Evolutionary conservation across 1,140 invertebrate genomes (phyloP), one percentile per base, ranked within the genome.

Genomic region (Drosophila subpulchrella): DNA sequence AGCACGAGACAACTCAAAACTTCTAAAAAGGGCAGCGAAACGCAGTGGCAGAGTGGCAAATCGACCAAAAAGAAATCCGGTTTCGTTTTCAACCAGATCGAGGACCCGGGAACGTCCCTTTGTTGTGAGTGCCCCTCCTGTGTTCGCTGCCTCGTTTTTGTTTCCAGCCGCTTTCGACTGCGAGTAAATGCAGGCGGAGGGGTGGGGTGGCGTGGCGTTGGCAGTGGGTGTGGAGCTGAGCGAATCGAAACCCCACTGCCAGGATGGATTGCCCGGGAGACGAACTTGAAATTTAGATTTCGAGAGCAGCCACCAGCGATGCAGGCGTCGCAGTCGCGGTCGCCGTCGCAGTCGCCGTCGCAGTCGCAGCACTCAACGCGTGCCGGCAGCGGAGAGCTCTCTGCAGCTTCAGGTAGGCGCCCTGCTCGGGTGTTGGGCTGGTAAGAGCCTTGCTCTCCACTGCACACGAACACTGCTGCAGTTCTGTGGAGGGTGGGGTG

Each of bases 211-310:
- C 12, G 36, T 0, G 39, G 39, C 2, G n/a, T 7, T 15, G 39
- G n/a, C 13, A 15, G 32, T 20, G 15, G n/a, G 48, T 15, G 41
- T 6, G 11, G 7, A 68, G 65, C 59, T 65, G 46, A 34, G 58
- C 44, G 46, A 62, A 61, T 55, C 48, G 42, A 62, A 71, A 58
- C 34, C 70, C 74, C 71, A 66, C 67, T 75, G 58, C 27, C 62
- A 41, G 63, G 79, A 75, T 77, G 67, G 76, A 75, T 75, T 76
- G 61, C 66, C 66, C 39, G 61, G 63, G 65, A 84, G 81, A 83
- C 83, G 84, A 88, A 88, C 84, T 88, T 88, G 84, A 88, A 88
- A 88, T 88, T 88, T 88, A 88, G 83, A 88, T 88, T 83, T 88
- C 50, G 79, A 83, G 84, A 88, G 79, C 78, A 77, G 57, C 62